Evolutionary conservation across 2,888 invertebrate species (phyloP), one percentile per base, ranked within the genome.

Genomic region (Temnothorax unifasciatus): DNA sequence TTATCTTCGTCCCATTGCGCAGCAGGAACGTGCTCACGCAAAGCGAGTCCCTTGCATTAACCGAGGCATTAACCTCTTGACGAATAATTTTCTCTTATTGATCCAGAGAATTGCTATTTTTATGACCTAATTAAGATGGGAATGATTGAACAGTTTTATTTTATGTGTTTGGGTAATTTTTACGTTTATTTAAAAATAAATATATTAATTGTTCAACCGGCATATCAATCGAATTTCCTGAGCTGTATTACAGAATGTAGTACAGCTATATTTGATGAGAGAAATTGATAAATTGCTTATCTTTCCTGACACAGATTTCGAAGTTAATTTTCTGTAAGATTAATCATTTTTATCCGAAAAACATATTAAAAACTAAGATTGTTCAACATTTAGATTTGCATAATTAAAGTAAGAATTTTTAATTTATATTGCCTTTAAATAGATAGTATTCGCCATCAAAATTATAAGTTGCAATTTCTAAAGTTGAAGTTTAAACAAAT

Each of bases 1-100:
- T 90, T 85, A 79, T 88, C 85, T 74, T 81, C 63, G 71, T 68
- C 2, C 4, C 25, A 44, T 74, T 74, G 73, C 63, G 57, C 47
- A 25, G n/a, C 86, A 85, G 85, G 64, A 73, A 69, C 71, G 84
- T 82, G 86, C 25, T 64, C 41, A 18, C 4, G 61, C 41, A 68
- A 29, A 68, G 18, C 18, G 29, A 25, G 59, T 68, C n/a, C 38
- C 64, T 25, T 9, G 15, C 71, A 68, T 69, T n/a, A n/a, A n/a
- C n/a, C n/a, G n/a, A n/a, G n/a, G n/a, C n/a, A n/a, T n/a, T 63
- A 38, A 59, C 8, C 18, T 38, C 34, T 59, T 11, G 8, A 5
- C 54, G 6, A 54, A 21, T 57, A 29, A 57, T 34, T 44, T 54
- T 21, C 21, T 59, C n/a, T 6, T 59, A 9, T 57, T 25, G n/a